These are phyloP conservation scores for Climacteris rufus DNA, from an alignment of 2,113 vertebrate genomes.

Conservation along the genomic window DNA sequence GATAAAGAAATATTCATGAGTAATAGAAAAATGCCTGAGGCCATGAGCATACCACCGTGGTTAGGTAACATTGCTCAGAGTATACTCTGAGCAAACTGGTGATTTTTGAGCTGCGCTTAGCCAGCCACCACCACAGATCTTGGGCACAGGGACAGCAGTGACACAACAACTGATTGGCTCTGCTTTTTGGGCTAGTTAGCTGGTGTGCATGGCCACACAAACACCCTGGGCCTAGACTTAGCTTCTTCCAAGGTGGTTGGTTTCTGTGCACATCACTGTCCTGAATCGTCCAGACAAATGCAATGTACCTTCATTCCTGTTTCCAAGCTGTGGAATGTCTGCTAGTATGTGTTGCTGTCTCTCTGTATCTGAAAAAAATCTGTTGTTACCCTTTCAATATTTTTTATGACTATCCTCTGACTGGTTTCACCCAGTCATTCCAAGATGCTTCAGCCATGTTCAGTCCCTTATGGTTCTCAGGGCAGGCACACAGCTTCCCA, in stretches of 20 bases:
- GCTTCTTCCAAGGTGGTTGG: not conserved
- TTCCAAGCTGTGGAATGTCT: not conserved
- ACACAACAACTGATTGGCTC: not conserved
- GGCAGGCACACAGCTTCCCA: not conserved
- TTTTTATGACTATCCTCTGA: not conserved
- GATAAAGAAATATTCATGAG: not conserved
- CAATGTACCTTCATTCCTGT: not conserved
- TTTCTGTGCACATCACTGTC: not conserved
- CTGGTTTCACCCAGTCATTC: not conserved
- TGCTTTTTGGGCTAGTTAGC: not conserved
- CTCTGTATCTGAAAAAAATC: not conserved
- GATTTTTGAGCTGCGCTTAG: not conserved
- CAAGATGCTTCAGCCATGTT: not conserved
- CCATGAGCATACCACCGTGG: not conserved
- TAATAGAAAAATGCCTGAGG: not conserved
- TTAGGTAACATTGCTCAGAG: not conserved
- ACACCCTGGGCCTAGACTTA: not conserved
- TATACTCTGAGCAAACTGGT: not conserved
- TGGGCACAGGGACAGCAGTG: not conserved
- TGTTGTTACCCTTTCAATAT: not conserved
- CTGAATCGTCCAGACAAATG: not conserved
- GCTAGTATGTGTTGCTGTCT: not conserved
- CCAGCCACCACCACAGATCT: not conserved
- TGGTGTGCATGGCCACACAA: rapidly evolving
- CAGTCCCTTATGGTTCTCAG: not conserved